A percentile compares a stretch with the other conserved stretches of the same genome.
These are phyloP conservation scores for Morus bassanus DNA, from an alignment of 2,797 vertebrate species.

Conservation along the genomic window DNA sequence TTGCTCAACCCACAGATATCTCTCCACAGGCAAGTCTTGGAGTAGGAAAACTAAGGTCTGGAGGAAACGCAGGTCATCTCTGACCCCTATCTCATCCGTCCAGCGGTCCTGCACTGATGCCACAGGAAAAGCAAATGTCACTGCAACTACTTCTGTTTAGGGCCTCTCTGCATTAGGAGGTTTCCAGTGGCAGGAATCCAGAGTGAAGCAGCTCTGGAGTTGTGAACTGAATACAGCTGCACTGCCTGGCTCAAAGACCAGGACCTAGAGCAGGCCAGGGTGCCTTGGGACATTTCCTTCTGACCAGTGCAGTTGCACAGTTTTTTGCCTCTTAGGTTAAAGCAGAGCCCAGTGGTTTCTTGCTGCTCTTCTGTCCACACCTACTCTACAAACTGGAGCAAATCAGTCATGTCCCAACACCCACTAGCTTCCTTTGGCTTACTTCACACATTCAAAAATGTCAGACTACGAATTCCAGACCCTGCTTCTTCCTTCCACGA, in stretches of 20 bases:
- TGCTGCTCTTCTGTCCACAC: not conserved
- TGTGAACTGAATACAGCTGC: not conserved
- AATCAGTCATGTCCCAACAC: conserved; percentile 4
- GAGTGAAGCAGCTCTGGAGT: not conserved
- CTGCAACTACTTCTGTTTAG: not conserved
- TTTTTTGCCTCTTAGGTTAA: not conserved
- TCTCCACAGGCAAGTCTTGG: rapidly evolving
- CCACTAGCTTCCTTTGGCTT: conserved; percentile 14
- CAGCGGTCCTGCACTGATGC: not conserved
- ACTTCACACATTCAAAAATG: not conserved
- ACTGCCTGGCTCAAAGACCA: not conserved
- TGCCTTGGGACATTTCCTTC: not conserved
- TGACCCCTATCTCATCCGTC: not conserved
- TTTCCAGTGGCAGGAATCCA: not conserved
- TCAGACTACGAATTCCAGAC: not conserved
- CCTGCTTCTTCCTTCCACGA: not conserved
- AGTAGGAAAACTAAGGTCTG: not conserved
- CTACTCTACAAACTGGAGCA: not conserved
- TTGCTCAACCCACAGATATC: not conserved
- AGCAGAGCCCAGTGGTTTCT: not conserved
- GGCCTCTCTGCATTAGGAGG: not conserved
- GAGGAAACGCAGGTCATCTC: not conserved
- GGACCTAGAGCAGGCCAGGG: not conserved
- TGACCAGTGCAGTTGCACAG: not conserved
- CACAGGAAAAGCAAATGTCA: not conserved